Evolutionary conservation across 2,888 invertebrate species (phyloP).

Genomic region (Caenorhabditis virilis): DNA sequence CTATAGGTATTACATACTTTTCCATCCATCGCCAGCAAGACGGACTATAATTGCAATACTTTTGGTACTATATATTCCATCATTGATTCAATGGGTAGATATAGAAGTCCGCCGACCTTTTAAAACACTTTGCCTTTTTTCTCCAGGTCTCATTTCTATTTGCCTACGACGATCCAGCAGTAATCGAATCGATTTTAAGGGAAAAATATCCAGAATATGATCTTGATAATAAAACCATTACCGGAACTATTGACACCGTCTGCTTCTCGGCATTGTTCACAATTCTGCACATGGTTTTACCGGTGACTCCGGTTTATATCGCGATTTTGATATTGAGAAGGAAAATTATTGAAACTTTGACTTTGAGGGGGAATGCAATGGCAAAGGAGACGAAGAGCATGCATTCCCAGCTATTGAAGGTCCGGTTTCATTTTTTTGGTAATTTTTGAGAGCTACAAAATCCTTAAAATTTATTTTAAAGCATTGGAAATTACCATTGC

Average conservation of each 20-base stretch:
- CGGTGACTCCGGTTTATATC: slow-evolving; percentile 13
- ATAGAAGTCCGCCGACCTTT: no score
- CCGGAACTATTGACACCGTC: slow-evolving; percentile 7
- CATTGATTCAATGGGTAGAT: background rate
- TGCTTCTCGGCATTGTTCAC: slow-evolving; percentile 20
- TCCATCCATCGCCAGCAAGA: slow-evolving; percentile 22
- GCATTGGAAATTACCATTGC: no score
- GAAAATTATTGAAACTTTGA: slow-evolving; percentile 11
- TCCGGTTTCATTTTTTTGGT: no score
- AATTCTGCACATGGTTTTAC: slow-evolving; percentile 22
- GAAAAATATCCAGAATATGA: slow-evolving; percentile 29
- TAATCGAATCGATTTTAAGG: no score
- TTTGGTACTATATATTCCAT: slow-evolving; percentile 22
- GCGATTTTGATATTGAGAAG: slow-evolving; percentile 12
- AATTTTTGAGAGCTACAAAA: no score
- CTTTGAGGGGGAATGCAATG: slow-evolving; percentile 1
- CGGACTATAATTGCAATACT: slow-evolving; percentile 10
- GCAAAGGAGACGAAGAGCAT: background rate
- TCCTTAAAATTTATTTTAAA: no score
- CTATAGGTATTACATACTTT: slow-evolving; percentile 37
- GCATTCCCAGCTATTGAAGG: background rate
- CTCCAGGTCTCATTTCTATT: no score
- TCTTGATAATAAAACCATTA: slow-evolving; percentile 17
- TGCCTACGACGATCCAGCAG: no score
- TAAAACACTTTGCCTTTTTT: no score